Percentiles rank a stretch among this genome's conserved stretches.
phyloP scores from a whole-genome alignment of 1,140 invertebrate species.

The Sarcophaga peregrina region DNA sequence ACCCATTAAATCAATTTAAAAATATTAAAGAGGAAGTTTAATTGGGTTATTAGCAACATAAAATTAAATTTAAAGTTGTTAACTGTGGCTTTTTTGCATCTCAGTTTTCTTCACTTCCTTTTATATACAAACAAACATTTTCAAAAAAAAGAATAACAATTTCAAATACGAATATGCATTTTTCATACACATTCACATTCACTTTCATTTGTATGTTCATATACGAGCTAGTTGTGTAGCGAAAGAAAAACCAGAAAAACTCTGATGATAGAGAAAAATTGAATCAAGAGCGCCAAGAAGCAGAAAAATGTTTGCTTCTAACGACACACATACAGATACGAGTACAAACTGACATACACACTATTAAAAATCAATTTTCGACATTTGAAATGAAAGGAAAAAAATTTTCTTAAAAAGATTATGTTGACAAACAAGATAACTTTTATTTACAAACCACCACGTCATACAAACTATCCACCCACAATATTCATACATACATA shows the following conservation, averaged over 20 bases:
- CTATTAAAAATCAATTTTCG: conserved; percentile 11
- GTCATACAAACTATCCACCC: background rate
- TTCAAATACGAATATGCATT: too few species aligned
- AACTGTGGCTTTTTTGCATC: too few species aligned
- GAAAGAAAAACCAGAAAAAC: conserved; percentile 5
- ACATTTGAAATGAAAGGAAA: background rate
- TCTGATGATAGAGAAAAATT: background rate
- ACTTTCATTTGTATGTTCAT: background rate
- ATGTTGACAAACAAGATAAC: conserved; percentile 19
- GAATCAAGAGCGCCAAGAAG: background rate
- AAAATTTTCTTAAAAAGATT: background rate
- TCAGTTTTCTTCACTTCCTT: too few species aligned
- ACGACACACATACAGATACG: background rate
- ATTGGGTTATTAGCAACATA: too few species aligned
- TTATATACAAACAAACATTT: too few species aligned
- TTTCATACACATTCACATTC: background rate
- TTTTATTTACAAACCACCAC: background rate
- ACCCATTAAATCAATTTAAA: too few species aligned
- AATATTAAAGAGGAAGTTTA: too few species aligned
- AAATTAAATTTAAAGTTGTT: too few species aligned
- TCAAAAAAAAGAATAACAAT: too few species aligned
- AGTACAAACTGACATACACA: too few species aligned
- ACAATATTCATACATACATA: background rate
- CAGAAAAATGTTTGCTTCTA: background rate
- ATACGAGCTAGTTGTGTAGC: background rate